These are phyloP conservation scores for Seriola quinqueradiata DNA, from an alignment of 2,113 vertebrate genomes.

Conservation along the genomic window DNA sequence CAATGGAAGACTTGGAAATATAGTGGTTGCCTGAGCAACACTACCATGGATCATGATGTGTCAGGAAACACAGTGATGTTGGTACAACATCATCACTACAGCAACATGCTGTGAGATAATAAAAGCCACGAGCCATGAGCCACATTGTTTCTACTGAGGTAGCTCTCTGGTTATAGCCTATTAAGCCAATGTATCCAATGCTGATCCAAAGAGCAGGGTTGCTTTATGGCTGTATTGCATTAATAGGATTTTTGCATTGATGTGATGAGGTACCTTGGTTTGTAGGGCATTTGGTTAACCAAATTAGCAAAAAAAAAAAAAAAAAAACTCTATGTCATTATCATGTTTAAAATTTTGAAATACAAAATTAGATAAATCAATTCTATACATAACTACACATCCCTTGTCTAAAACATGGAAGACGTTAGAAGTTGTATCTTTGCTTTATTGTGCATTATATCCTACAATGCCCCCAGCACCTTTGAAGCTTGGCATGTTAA, in stretches of 20 bases:
- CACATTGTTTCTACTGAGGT: not conserved
- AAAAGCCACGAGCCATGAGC: not conserved
- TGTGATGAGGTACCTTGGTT: not conserved
- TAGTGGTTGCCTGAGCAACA: not conserved
- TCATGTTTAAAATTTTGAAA: not conserved
- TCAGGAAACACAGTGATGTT: not conserved
- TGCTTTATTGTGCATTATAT: not conserved
- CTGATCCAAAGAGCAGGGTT: not conserved
- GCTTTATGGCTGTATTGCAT: not conserved
- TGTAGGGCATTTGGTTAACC: not conserved
- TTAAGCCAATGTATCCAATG: not conserved
- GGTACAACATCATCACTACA: not conserved
- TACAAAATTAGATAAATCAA: not conserved
- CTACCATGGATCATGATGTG: not conserved
- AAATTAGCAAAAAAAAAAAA: not conserved
- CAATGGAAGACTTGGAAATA: not conserved
- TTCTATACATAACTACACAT: not conserved
- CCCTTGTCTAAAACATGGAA: not conserved
- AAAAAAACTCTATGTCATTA: not conserved
- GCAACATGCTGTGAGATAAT: not conserved
- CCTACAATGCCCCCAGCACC: not conserved
- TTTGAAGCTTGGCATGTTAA: conserved; percentile 15
- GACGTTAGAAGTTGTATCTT: not conserved
- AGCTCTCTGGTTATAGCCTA: not conserved
- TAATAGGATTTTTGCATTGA: not conserved